Evolutionary conservation across 1,140 invertebrate genomes (phyloP).

Genomic region (Rhyacophila brunnea): DNA sequence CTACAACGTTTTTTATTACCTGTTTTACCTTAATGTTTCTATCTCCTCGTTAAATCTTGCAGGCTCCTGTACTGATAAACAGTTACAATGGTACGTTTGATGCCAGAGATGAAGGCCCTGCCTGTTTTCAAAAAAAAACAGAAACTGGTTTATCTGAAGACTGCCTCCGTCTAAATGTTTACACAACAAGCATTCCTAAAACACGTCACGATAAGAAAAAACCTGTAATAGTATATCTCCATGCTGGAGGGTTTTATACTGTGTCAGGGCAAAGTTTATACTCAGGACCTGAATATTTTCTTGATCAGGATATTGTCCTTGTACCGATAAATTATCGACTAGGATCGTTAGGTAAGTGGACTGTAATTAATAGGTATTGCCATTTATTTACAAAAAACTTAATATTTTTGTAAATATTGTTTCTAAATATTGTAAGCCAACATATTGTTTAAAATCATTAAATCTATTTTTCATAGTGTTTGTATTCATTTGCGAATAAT

Average conservation of each 20-base stretch:
- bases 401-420: no score
- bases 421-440: no score
- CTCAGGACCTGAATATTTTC: slow-evolving; percentile 61
- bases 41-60: slow-evolving; percentile 21
- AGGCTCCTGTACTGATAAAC: slow-evolving; percentile 55
- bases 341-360: slow-evolving; percentile 55
- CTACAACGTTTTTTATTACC: no score
- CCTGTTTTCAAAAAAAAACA: slow-evolving; percentile 41
- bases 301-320: slow-evolving; percentile 64
- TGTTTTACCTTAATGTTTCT: no score
- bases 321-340: slow-evolving; percentile 73
- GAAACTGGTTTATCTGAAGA: slow-evolving; percentile 58
- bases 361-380: no score
- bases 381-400: no score
- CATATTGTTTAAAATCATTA: no score
- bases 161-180: slow-evolving; percentile 68
- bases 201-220: slow-evolving; percentile 29
- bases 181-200: slow-evolving; percentile 52
- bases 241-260: slow-evolving; percentile 54
- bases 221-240: slow-evolving; percentile 60
- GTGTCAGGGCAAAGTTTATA: slow-evolving; percentile 53
- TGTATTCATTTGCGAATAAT: no score
- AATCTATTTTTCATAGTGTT: no score
- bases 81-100: slow-evolving; percentile 57
- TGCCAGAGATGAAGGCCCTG: slow-evolving; percentile 58